Percentiles rank a stretch among this genome's conserved stretches.
These are phyloP conservation scores for Numenius phaeopus DNA, from an alignment of 2,797 vertebrate genomes.

Conservation along the genomic window DNA sequence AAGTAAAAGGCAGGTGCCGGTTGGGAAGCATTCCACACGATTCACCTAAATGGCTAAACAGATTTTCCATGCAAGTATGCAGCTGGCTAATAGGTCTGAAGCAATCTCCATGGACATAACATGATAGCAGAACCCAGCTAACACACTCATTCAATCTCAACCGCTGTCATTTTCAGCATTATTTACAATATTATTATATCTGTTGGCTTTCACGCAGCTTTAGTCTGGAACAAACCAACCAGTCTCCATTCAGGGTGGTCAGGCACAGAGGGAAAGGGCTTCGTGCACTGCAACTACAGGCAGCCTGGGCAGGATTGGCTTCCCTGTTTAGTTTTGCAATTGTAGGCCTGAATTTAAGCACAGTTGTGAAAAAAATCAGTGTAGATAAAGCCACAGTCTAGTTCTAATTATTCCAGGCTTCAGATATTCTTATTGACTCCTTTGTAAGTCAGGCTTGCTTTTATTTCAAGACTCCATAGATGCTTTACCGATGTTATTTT, in stretches of 20 bases:
- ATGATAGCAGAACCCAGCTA: neutral
- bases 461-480: neutral
- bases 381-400: neutral
- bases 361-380: neutral
- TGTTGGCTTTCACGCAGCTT: neutral
- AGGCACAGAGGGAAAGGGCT: neutral
- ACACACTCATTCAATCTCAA: neutral
- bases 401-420: neutral
- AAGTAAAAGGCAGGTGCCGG: neutral
- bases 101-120: neutral
- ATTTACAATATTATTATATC: neutral
- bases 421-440: neutral
- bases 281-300: neutral
- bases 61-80: neutral
- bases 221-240: neutral
- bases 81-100: conserved; percentile 11
- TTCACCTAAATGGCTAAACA: neutral
- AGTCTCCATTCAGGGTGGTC: neutral
- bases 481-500: neutral
- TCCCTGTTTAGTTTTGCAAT: neutral
- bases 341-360: neutral
- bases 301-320: neutral
- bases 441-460: neutral
- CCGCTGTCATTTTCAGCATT: neutral
- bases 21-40: neutral